phyloP scores from a whole-genome alignment of 1,140 invertebrate genomes.

The Pseudomyrmex cubaensis region DNA sequence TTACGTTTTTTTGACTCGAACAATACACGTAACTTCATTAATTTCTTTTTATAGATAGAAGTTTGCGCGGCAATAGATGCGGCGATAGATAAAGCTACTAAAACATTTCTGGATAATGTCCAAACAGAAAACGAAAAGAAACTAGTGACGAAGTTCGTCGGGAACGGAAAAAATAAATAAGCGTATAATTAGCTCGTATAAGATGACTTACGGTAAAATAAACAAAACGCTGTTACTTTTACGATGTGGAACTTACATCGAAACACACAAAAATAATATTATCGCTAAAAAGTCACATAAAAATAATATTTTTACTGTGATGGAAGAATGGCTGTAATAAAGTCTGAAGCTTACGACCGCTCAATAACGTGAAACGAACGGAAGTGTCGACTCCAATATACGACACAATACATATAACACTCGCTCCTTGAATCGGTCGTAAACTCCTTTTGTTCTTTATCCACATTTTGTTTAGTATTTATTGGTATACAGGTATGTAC shows the following conservation, averaged over 20 bases:
- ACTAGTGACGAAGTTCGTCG: background rate
- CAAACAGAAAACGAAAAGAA: background rate
- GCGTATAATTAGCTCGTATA: too few relatives aligned
- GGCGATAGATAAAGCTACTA: slow-evolving; percentile 14
- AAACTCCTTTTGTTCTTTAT: background rate
- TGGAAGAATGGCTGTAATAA: background rate
- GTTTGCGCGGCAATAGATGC: background rate
- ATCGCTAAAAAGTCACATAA: too few relatives aligned
- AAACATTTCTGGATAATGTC: background rate
- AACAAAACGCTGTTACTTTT: too few relatives aligned
- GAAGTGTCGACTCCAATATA: background rate
- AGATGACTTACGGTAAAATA: too few relatives aligned
- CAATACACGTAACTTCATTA: background rate
- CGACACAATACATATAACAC: background rate
- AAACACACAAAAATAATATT: too few relatives aligned
- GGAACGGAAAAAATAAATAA: background rate
- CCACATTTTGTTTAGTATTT: slow-evolving; percentile 71
- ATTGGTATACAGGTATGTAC: slow-evolving; percentile 83
- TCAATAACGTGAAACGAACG: background rate
- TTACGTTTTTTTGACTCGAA: background rate
- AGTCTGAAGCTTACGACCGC: slow-evolving; percentile 15
- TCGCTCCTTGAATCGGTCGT: background rate
- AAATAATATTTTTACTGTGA: too few relatives aligned
- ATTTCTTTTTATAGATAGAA: background rate
- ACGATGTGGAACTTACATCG: too few relatives aligned